Evolutionary conservation across 1,140 invertebrate species (phyloP), one percentile per base, ranked within the genome.

Genomic region (Drosophila mauritiana): DNA sequence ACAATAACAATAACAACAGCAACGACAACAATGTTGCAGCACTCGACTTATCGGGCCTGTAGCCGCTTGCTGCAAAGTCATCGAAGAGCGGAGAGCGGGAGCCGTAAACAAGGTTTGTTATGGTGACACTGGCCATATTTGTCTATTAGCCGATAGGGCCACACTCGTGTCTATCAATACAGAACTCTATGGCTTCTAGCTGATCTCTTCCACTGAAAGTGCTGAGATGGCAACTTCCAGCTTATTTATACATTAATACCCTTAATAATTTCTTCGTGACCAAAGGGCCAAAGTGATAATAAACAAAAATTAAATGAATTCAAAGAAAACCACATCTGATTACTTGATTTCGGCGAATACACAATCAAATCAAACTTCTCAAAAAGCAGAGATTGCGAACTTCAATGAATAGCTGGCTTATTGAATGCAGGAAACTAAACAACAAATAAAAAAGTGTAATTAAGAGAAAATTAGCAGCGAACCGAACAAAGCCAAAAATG

Each of bases 1-100:
- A 59, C 61, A 40, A 65, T 76, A 67, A 58, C 62, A 54, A 55
- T 53, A 63, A 73, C 72, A 45, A 49, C 69, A 20, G 37, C 69
- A 53, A 69, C 63, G 34, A 48, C 70, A 22, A 80, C 78, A 80
- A 48, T 58, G 67, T 81, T 73, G 62, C 73, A 53, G 43, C 43
- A 58, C 68, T 48, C 31, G 51, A 39, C 65, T 70, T 56, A 70
- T 70, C 67, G 51, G 10, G 43, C 7, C 31, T 31, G 1, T 31
- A 10, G 31, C 20, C 12, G 36, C 20, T 22, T 22, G 36, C 40
- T 55, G 67, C 52, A 55, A 17, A 53, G 42, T 46, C 49, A 37
- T 51, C n/a, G 34, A 17, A 31, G 11, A 39, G 64, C 46, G 53
- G 42, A 69, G 17, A 17, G 17, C 17, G 17, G 17, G 65, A 12